Percentiles rank a stretch among this genome's conserved stretches.
Evolutionary conservation across 2,113 vertebrate species (phyloP).

Genomic region (Urocolius indicus): DNA sequence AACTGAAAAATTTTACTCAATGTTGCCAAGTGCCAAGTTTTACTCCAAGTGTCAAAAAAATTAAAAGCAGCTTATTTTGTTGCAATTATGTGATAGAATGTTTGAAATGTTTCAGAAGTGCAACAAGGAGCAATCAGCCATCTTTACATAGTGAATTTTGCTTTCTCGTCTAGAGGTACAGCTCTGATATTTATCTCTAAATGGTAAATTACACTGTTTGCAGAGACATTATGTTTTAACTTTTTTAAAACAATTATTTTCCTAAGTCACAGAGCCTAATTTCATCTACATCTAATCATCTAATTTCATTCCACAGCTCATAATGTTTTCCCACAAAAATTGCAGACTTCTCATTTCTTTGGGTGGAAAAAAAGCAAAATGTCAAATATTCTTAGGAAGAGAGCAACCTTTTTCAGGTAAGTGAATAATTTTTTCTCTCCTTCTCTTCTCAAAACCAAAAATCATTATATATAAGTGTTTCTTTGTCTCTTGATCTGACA

Average conservation of each 20-base stretch:
- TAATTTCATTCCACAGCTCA: constrained; percentile 11
- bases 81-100: neutral
- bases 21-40: neutral
- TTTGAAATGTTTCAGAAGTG: neutral
- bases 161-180: neutral
- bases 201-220: neutral
- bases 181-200: neutral
- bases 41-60: neutral
- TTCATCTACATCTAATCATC: too few relatives aligned
- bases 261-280: neutral
- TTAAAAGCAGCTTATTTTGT: neutral
- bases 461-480: neutral
- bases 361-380: neutral
- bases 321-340: neutral
- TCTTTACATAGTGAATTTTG: neutral
- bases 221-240: neutral
- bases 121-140: neutral
- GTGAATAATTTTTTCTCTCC: neutral
- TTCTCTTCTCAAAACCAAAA: neutral
- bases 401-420: neutral
- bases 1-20: neutral
- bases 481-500: neutral
- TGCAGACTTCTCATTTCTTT: constrained; percentile 4
- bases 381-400: neutral
- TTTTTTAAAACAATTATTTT: neutral